Base-by-base conservation (phyloP, 2,888 invertebrate genomes). In the Drosophila flavopinicola region DNA sequence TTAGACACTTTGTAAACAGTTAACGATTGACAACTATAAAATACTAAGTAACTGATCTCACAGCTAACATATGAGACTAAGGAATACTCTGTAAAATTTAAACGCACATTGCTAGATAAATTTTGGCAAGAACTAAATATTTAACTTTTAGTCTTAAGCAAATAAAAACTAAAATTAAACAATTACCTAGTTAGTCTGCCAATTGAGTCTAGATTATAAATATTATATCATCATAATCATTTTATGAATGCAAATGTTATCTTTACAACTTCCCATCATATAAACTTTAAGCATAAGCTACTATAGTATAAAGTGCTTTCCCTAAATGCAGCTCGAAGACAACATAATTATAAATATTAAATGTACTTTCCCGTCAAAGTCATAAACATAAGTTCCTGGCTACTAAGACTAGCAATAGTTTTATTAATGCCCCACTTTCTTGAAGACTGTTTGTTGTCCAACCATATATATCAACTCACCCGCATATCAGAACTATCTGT, bases 201-300 rank as follows among this genome's bases (percentile, higher is more conserved):
- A 37, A 33, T 30, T 29, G 32, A 48, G 15, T 3, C 25, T 15
- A 25, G 51, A 41, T 51, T 45, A 29, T 24, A 44, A 29, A 1
- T 29, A 20, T 24, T 23, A 42, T 42, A 20, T 9, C 24, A 25
- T 13, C 0, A 24, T 38, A 17, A 7, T 6, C 6, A 42, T n/a
- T 54, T 61, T 47, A 72, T 78, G 63, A 71, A 78, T 83, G 75
- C 42, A 38, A 44, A 27, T n/a, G 27, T 35, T 61, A 68, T 61
- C 64, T 78, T 83, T 66, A 82, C 52, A 51, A 49, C 57, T 71
- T 56, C 35, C 42, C 44, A 63, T 54, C 51, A 9, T 33, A 37
- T 13, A 23, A 10, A n/a, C 25, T 25, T 24, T 6, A 13, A 30
- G 15, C 10, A 10, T 23, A 25, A 37, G 7, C n/a, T 25, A 17